Percentiles rank a stretch among this genome's conserved stretches.
These are phyloP conservation scores for Tribolium freemani DNA, from an alignment of 2,888 invertebrate genomes.

Conservation along the genomic window DNA sequence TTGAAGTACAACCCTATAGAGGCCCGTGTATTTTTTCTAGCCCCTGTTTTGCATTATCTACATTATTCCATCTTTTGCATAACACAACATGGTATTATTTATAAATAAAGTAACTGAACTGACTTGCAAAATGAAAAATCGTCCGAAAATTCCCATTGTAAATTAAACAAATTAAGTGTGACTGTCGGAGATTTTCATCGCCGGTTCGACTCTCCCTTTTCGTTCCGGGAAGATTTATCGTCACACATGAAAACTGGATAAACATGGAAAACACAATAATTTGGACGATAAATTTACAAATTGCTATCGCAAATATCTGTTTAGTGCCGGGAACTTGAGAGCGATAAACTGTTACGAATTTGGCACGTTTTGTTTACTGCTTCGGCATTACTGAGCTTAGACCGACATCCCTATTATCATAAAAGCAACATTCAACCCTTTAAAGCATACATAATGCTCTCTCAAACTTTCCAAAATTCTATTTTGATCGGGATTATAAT, in stretches of 20 bases:
- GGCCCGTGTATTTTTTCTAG: not conserved
- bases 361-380: slow-evolving; percentile 47
- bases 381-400: slow-evolving; percentile 33
- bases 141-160: slow-evolving; percentile 5
- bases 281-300: slow-evolving; percentile 44
- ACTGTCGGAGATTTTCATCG: slow-evolving; percentile 44
- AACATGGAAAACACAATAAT: slow-evolving; percentile 44
- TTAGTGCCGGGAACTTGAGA: slow-evolving; percentile 36
- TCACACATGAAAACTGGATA: slow-evolving; percentile 35
- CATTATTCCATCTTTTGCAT: slow-evolving; percentile 14
- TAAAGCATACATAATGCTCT: slow-evolving; percentile 17
- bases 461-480: slow-evolving; percentile 29
- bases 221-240: slow-evolving; percentile 28
- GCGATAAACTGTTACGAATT: slow-evolving; percentile 45
- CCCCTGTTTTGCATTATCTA: not conserved
- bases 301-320: slow-evolving; percentile 45
- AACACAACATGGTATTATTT: slow-evolving; percentile 20
- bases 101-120: slow-evolving; percentile 8
- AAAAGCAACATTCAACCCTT: slow-evolving; percentile 43
- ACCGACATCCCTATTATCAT: slow-evolving; percentile 44
- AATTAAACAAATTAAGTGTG: slow-evolving; percentile 52
- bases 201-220: slow-evolving; percentile 16
- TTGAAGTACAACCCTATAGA: slow-evolving; percentile 8
- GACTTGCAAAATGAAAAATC: not conserved
- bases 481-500: slow-evolving; percentile 31